Conservation (phyloP, 2,113 vertebrate genomes). For the Muntiacus muntjak region DNA sequence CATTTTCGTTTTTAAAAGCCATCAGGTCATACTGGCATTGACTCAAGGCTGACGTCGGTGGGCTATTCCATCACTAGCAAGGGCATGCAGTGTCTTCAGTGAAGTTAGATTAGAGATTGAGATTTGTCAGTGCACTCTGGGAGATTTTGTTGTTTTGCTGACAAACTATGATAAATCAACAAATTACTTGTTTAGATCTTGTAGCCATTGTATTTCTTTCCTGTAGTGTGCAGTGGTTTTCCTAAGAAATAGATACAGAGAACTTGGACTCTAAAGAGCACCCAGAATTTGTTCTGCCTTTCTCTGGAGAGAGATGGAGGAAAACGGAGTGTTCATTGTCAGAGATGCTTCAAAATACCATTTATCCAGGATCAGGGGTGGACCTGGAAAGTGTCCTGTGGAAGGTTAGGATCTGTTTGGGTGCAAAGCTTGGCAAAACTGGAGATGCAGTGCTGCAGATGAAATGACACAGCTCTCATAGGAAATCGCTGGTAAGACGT, state of each 20-base stretch:
- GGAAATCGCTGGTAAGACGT: fast-evolving
- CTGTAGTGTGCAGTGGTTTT: background rate
- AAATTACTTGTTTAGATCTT: background rate
- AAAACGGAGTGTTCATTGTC: background rate
- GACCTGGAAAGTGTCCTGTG: background rate
- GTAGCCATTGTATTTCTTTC: background rate
- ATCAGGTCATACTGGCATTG: background rate
- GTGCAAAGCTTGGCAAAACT: background rate
- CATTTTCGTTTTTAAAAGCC: background rate
- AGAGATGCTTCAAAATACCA: background rate
- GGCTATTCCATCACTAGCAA: background rate
- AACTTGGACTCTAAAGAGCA: background rate
- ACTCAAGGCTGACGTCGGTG: background rate
- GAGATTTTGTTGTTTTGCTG: background rate
- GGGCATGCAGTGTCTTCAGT: background rate
- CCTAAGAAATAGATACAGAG: background rate
- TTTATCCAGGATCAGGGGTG: background rate
- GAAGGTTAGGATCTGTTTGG: background rate
- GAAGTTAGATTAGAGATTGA: background rate
- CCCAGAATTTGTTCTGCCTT: background rate
- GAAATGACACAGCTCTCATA: fast-evolving
- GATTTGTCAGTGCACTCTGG: background rate
- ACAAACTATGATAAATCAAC: background rate
- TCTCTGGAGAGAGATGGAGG: background rate
- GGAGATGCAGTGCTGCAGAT: background rate